These are phyloP conservation scores for Peromyscus maniculatus DNA, from an alignment of 2,113 vertebrate species.

Conservation along the genomic window DNA sequence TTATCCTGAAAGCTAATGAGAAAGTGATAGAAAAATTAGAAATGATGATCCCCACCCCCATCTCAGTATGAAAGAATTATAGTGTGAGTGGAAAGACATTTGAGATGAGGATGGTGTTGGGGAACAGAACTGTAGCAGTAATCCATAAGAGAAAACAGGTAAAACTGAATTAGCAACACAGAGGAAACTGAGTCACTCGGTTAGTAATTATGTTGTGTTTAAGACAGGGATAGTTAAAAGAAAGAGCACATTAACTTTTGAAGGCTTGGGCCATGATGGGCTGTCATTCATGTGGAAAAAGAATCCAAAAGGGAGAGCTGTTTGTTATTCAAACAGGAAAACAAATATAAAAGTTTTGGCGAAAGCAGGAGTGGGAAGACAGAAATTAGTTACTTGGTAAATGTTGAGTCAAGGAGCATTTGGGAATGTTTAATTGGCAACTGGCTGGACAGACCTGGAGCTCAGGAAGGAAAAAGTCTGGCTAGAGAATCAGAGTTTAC, in stretches of 20 bases:
- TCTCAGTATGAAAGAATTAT: background rate
- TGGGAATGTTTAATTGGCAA: background rate
- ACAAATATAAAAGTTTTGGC: constrained; percentile 14
- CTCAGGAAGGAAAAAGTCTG: background rate
- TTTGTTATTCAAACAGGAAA: background rate
- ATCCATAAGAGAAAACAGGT: background rate
- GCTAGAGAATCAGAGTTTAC: background rate
- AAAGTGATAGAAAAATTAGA: background rate
- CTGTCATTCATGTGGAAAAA: constrained; percentile 27
- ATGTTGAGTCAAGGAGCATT: background rate
- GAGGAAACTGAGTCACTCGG: background rate
- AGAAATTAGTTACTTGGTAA: constrained; percentile 33
- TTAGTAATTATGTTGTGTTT: background rate
- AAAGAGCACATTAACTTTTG: background rate
- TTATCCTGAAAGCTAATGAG: background rate
- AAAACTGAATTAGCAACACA: background rate
- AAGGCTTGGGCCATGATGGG: background rate
- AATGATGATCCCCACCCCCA: background rate
- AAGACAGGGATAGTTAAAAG: background rate
- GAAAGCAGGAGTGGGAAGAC: background rate
- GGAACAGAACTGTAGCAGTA: background rate
- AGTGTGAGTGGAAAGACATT: background rate
- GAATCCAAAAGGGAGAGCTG: background rate
- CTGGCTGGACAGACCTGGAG: background rate
- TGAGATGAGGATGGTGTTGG: background rate